Conservation (phyloP, 2,797 vertebrate species). For the Chanos chanos region DNA sequence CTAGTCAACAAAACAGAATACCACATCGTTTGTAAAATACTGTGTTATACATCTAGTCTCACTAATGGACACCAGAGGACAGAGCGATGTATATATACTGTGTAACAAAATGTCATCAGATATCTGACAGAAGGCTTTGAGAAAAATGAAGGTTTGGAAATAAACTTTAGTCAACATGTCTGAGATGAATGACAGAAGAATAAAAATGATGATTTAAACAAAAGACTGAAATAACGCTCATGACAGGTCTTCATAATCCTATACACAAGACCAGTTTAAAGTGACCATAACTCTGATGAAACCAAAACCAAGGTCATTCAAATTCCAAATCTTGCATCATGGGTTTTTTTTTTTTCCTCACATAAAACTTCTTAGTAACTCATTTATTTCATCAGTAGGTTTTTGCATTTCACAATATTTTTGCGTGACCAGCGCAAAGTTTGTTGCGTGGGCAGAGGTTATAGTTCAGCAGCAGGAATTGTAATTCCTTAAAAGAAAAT, state of each 20-base stretch:
- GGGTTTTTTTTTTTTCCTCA: no score
- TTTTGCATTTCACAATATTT: neutral
- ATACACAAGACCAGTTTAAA: neutral
- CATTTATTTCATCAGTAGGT: neutral
- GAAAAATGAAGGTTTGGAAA: conserved; percentile 8
- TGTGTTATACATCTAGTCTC: no score
- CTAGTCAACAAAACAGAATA: no score
- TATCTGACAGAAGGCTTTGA: neutral
- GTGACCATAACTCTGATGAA: neutral
- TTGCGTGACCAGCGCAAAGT: neutral
- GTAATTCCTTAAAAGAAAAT: conserved; percentile 8
- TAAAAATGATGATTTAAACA: neutral
- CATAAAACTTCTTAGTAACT: neutral
- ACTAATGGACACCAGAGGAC: neutral
- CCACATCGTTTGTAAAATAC: neutral
- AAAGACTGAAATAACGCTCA: neutral
- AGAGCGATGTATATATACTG: conserved; percentile 7
- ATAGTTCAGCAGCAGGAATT: conserved; percentile 1
- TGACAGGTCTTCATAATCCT: no score
- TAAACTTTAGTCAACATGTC: conserved; percentile 14
- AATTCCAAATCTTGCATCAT: neutral
- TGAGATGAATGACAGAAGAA: conserved; percentile 1
- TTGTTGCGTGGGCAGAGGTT: neutral
- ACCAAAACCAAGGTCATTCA: neutral
- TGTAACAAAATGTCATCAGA: neutral